phyloP scores from a whole-genome alignment of 2,888 invertebrate species.

The Caenorhabditis zanzibari region DNA sequence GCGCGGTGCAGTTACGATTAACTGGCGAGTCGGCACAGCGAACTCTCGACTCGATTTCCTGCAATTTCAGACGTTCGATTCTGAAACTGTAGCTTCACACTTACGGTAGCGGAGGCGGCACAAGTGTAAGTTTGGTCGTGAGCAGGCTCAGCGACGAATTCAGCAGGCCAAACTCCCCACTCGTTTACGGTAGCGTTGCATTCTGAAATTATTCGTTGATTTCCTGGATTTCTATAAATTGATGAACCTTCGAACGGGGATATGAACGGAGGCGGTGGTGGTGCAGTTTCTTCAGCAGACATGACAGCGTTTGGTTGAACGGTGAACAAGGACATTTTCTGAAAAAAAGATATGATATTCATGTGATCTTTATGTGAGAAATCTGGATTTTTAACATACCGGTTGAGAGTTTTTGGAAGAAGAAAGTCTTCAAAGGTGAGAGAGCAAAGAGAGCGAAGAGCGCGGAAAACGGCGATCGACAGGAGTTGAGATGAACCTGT shows the following conservation, averaged over 20 bases:
- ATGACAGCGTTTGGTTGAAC: constrained; percentile 42
- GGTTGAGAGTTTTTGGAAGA: constrained; percentile 17
- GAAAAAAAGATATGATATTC: constrained; percentile 15
- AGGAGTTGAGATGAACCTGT: constrained; percentile 47
- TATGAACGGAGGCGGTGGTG: constrained; percentile 56
- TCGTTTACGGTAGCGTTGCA: constrained; percentile 67
- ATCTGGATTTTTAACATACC: constrained; percentile 3
- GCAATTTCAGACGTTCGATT: not conserved
- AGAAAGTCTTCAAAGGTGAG: constrained; percentile 6
- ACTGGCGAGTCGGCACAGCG: constrained; percentile 71
- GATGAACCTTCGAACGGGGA: constrained; percentile 41
- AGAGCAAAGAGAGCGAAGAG: constrained; percentile 10
- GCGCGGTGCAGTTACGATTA: constrained; percentile 69
- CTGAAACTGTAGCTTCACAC: not conserved
- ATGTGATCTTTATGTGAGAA: no score
- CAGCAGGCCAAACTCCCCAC: constrained; percentile 73
- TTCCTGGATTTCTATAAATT: not conserved
- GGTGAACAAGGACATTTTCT: constrained; percentile 57
- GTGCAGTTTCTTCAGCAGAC: constrained; percentile 41
- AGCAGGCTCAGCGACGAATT: constrained; percentile 41
- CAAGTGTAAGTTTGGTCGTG: constrained; percentile 49
- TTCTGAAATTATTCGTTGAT: constrained; percentile 20
- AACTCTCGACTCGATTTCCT: constrained; percentile 72
- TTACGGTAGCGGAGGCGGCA: constrained; percentile 59
- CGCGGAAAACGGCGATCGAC: constrained; percentile 31